Base-by-base conservation (phyloP, 2,888 invertebrate genomes). In the Heliothis peltigera region DNA sequence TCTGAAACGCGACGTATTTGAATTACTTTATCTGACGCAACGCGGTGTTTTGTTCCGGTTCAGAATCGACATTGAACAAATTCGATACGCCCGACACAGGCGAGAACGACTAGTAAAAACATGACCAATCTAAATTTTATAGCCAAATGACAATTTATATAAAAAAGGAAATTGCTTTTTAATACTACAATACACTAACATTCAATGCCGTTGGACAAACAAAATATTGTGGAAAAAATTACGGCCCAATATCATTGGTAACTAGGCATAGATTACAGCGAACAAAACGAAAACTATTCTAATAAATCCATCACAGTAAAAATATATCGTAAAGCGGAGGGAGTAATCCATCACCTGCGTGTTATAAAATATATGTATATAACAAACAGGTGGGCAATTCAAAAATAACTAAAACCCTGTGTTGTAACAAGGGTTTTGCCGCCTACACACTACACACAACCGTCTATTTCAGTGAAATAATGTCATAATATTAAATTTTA, bases 401-500 rank as follows among this genome's bases (percentile, higher is more conserved):
- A 65, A 67, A 65, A 64, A 74, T 60, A 51, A 48, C 21, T 63
- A 42, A 32, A 32, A 32, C 32, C 57, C 44, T 63, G 55, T 53
- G 52, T 63, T 8, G 8, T 7, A 70, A 62, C 54, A 64, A 64
- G 70, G 65, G 69, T 60, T 68, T 77, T 76, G 79, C 84, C 84
- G 80, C 82, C 84, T 84, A 84, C 86, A 75, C 76, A 74, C 84
- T 84, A 84, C 86, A 75, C 76, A 74, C 79, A 69, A 83, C 78
- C 80, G 80, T 84, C 80, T 81, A 78, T 75, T 82, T 81, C 78
- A 78, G 87, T 88, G 84, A 87, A 85, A 87, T 87, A 88, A 91
- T 89, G 87, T 89, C 88, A 89, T 90, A 91, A 89, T 88, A 89
- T 89, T 86, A 84, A 82, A 85, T 84, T 80, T n/a, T n/a, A n/a